phyloP scores from a whole-genome alignment of 2,797 vertebrate species.

The Phalanger gymnotis region DNA sequence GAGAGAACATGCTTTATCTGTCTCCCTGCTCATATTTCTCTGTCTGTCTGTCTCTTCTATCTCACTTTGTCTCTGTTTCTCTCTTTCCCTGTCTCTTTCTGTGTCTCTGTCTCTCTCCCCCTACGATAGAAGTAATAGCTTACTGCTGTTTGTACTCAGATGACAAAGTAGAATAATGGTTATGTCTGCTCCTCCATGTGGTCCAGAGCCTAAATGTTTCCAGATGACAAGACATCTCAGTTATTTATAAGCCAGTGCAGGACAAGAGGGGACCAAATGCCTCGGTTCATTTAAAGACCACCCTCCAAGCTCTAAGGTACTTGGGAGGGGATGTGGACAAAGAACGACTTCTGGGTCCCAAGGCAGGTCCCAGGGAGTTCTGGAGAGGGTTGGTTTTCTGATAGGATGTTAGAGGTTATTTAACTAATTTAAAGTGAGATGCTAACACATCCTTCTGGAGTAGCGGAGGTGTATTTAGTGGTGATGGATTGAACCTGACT shows the following conservation, averaged over 20 bases:
- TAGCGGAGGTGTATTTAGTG: neutral
- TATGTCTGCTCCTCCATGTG: conserved; percentile 52
- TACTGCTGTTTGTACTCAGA: conserved; percentile 60
- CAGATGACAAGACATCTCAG: conserved; percentile 16
- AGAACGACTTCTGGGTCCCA: neutral
- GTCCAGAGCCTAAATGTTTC: neutral
- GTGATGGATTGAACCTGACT: neutral
- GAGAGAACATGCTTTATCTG: neutral
- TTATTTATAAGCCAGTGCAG: neutral
- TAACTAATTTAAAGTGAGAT: neutral
- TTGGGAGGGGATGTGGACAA: neutral
- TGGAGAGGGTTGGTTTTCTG: neutral
- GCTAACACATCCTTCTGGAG: neutral
- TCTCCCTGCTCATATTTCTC: neutral
- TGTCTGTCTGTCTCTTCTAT: neutral
- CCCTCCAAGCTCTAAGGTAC: neutral
- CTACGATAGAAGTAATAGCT: conserved; percentile 10
- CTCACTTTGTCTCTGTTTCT: neutral
- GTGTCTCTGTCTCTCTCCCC: neutral
- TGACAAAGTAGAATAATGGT: conserved; percentile 58
- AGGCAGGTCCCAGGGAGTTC: neutral
- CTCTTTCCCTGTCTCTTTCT: neutral
- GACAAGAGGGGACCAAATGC: neutral
- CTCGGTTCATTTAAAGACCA: neutral
- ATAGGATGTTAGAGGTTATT: neutral